Conservation (phyloP, 64 coral and sea anemone species). For the Stichodactyla mertensii region DNA sequence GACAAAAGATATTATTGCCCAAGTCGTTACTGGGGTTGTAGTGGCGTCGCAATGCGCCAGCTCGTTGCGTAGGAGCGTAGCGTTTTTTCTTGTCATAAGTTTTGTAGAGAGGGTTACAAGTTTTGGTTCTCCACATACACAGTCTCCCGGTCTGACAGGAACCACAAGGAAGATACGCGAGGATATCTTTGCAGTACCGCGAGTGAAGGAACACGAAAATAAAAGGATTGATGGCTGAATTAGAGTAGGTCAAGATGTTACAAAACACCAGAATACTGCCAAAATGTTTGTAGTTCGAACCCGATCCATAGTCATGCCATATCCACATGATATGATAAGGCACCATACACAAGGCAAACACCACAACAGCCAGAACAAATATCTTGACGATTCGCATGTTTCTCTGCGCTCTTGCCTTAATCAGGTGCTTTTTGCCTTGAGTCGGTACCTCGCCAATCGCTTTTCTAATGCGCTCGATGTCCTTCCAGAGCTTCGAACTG, state of each 20-base stretch:
- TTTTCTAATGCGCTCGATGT: slow-evolving; percentile 70
- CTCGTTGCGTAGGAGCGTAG: neutral
- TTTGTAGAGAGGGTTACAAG: neutral
- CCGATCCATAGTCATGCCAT: slow-evolving; percentile 68
- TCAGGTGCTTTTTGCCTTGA: slow-evolving; percentile 48
- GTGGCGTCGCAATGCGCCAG: neutral
- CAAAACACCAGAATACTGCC: slow-evolving; percentile 58
- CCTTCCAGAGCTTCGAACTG: slow-evolving; percentile 85
- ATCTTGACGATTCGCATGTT: slow-evolving; percentile 92
- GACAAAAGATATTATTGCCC: neutral
- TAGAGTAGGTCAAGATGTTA: slow-evolving; percentile 71
- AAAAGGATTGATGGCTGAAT: slow-evolving; percentile 84
- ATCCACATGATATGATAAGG: slow-evolving; percentile 90
- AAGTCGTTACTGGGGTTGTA: neutral
- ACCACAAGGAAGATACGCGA: slow-evolving; percentile 3
- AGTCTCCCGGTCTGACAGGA: neutral
- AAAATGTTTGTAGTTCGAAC: slow-evolving; percentile 38
- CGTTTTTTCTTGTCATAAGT: neutral
- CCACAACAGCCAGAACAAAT: slow-evolving; percentile 64
- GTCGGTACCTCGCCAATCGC: slow-evolving; percentile 48
- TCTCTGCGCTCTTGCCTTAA: slow-evolving; percentile 55
- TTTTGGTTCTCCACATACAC: neutral
- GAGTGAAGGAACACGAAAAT: slow-evolving; percentile 83
- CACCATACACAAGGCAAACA: slow-evolving; percentile 75
- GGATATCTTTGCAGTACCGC: slow-evolving; percentile 69